Evolutionary conservation across 2,888 invertebrate genomes (phyloP).

Genomic region (Plebejus melissa): DNA sequence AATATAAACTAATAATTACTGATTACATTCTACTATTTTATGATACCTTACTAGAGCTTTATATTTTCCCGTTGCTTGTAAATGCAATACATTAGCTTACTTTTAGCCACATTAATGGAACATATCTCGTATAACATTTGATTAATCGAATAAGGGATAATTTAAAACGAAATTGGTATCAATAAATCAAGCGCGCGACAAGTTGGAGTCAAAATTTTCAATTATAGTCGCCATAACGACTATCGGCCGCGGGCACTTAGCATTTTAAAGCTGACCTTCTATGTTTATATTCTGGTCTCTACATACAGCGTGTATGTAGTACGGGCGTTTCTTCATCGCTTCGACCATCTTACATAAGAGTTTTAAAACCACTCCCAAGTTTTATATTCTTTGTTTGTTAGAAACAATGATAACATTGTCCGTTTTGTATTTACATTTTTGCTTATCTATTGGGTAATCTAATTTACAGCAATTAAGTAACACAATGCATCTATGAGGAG

Average conservation of each 20-base stretch:
- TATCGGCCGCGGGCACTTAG: slow-evolving; percentile 18
- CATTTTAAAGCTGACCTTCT: slow-evolving; percentile 21
- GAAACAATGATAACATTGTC: slow-evolving; percentile 58
- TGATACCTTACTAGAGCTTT: not conserved
- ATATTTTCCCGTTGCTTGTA: not conserved
- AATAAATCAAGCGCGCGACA: slow-evolving; percentile 16
- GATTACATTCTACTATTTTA: not conserved
- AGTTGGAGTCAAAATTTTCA: slow-evolving; percentile 17
- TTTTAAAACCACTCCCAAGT: slow-evolving; percentile 53
- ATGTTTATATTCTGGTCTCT: not conserved
- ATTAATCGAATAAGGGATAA: slow-evolving; percentile 18
- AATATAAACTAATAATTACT: not conserved
- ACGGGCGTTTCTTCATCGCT: slow-evolving; percentile 51
- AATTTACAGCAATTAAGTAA: slow-evolving; percentile 43
- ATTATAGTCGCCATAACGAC: slow-evolving; percentile 18
- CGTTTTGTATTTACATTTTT: slow-evolving; percentile 54
- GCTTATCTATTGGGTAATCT: slow-evolving; percentile 55
- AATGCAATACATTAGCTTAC: slow-evolving; percentile 5
- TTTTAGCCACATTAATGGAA: slow-evolving; percentile 5
- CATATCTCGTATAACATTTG: slow-evolving; percentile 6
- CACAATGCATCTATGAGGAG: slow-evolving; percentile 29
- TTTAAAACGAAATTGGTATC: slow-evolving; percentile 17
- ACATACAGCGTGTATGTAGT: slow-evolving; percentile 14
- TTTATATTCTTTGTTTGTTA: slow-evolving; percentile 42
- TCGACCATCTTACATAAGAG: slow-evolving; percentile 60